Conservation (phyloP, 2,888 invertebrate species). For the Ametastegia equiseti region DNA sequence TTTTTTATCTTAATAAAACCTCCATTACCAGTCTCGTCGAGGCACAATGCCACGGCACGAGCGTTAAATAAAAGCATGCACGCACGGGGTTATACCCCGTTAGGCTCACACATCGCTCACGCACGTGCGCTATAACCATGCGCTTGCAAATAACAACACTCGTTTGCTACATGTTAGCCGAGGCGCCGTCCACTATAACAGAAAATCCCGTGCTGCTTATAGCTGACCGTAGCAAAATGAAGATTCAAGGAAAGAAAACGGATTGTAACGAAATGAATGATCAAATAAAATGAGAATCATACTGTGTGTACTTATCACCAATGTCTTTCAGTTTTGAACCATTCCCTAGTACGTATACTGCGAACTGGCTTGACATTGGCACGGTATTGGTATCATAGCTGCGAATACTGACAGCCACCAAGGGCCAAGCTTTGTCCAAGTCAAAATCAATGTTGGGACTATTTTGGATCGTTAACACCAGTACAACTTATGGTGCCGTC, state of each 20-base stretch:
- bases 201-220: slow-evolving; percentile 2
- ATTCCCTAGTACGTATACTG: too few species aligned
- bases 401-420: too few species aligned
- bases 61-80: slow-evolving; percentile 64
- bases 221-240: neutral
- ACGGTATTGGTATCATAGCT: too few species aligned
- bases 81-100: slow-evolving; percentile 61
- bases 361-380: too few species aligned
- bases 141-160: slow-evolving; percentile 59
- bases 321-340: neutral
- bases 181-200: slow-evolving; percentile 47
- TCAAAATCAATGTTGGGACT: too few species aligned
- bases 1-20: neutral
- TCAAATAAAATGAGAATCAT: neutral
- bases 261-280: neutral
- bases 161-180: slow-evolving; percentile 45
- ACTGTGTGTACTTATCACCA: neutral
- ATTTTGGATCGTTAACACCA: too few species aligned
- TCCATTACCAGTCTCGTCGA: slow-evolving; percentile 52
- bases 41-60: slow-evolving; percentile 60
- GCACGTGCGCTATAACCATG: slow-evolving; percentile 54
- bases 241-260: neutral
- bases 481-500: too few species aligned
- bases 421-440: too few species aligned
- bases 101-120: slow-evolving; percentile 55